phyloP scores from a whole-genome alignment of 2,113 vertebrate species.

The Panurus biarmicus region DNA sequence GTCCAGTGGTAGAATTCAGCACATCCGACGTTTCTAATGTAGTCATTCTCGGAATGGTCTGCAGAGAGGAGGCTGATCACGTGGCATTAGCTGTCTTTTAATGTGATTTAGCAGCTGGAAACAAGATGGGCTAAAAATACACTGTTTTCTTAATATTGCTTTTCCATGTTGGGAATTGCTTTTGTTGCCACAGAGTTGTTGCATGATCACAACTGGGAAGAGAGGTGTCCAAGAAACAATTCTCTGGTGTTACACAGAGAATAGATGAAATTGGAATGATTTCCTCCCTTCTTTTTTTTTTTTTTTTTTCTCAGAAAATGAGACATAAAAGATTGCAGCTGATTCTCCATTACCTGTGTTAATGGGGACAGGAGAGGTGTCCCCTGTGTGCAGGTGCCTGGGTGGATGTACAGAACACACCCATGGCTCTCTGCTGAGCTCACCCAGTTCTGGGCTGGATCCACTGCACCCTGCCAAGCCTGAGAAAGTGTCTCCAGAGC shows the following conservation, averaged over 20 bases:
- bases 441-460: not conserved
- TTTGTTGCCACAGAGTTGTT: slow-evolving; percentile 36
- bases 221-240: slow-evolving; percentile 48
- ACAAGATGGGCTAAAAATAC: slow-evolving; percentile 55
- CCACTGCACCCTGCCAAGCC: fast-evolving
- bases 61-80: slow-evolving; percentile 4
- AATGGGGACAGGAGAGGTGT: not conserved
- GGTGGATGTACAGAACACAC: not conserved
- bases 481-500: not conserved
- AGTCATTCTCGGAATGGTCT: slow-evolving; percentile 26
- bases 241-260: not conserved
- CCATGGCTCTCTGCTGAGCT: not conserved
- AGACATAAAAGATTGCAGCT: not conserved
- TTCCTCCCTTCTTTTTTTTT: not conserved
- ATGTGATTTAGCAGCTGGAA: slow-evolving; percentile 56
- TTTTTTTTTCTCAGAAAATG: not conserved
- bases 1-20: slow-evolving; percentile 43
- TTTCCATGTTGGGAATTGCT: slow-evolving; percentile 61
- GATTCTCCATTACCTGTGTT: not conserved
- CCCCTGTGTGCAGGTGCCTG: fast-evolving
- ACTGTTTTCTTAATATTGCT: slow-evolving; percentile 47
- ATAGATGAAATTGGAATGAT: not conserved
- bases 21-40: slow-evolving; percentile 24
- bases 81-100: slow-evolving; percentile 36
- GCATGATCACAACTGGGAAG: not conserved